Evolutionary conservation across 2,113 vertebrate genomes (phyloP).

Genomic region (Channa maculata): DNA sequence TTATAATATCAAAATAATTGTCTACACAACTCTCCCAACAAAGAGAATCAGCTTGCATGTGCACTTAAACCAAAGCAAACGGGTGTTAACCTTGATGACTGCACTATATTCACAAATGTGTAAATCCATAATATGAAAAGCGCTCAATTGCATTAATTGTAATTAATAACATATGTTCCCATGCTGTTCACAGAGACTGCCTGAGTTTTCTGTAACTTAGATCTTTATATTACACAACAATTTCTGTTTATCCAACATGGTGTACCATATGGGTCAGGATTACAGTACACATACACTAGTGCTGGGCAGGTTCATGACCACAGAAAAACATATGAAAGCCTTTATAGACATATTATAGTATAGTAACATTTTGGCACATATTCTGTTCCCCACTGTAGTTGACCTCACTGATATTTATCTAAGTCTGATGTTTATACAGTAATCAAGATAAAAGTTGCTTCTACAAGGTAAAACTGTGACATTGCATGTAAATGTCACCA

Average conservation of each 20-base stretch:
- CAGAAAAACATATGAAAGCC: conserved; percentile 16
- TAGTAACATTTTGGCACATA: conserved; percentile 16
- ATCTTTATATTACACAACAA: conserved; percentile 24
- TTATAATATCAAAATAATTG: not conserved
- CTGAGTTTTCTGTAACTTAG: too few relatives aligned
- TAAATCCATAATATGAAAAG: not conserved
- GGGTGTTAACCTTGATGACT: too few relatives aligned
- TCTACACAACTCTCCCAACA: too few relatives aligned
- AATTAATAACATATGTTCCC: too few relatives aligned
- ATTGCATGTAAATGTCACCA: conserved; percentile 2
- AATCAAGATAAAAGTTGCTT: not conserved
- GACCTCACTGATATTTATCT: not conserved
- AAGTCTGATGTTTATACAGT: not conserved
- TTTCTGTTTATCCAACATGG: conserved; percentile 31
- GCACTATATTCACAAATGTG: conserved; percentile 3
- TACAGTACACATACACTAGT: conserved; percentile 6
- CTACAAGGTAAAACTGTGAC: not conserved
- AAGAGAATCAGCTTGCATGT: not conserved
- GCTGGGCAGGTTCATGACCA: conserved; percentile 19
- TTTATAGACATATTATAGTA: conserved; percentile 18
- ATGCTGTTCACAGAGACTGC: too few relatives aligned
- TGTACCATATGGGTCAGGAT: conserved; percentile 49
- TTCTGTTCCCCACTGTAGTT: conserved; percentile 8
- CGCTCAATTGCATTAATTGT: too few relatives aligned
- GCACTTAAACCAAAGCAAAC: too few relatives aligned